Evolutionary conservation across 2,113 vertebrate genomes (phyloP).

Genomic region (Neolamprologus modestus): DNA sequence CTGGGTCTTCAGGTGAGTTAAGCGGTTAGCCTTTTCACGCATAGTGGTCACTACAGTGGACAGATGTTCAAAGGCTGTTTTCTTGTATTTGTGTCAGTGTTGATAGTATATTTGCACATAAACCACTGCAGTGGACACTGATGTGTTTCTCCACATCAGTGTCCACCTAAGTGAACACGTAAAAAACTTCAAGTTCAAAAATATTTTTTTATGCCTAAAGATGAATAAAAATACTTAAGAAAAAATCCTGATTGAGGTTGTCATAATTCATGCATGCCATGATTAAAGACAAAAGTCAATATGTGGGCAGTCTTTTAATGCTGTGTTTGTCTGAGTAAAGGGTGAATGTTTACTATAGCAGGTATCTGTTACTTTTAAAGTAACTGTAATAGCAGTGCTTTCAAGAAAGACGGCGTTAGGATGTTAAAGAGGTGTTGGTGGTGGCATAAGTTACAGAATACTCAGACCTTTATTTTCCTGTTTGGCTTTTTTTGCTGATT

Average conservation of each 20-base stretch:
- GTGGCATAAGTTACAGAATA: neutral
- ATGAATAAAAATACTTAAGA: neutral
- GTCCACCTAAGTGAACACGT: fast-evolving
- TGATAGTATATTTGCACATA: neutral
- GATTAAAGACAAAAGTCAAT: neutral
- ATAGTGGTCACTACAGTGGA: neutral
- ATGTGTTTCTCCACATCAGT: neutral
- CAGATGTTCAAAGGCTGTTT: fast-evolving
- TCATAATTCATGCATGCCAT: neutral
- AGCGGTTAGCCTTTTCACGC: fast-evolving
- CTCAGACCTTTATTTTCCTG: neutral
- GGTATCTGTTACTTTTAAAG: fast-evolving
- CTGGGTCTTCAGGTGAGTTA: neutral
- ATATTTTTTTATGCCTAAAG: neutral
- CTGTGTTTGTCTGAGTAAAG: neutral
- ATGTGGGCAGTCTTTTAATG: fast-evolving
- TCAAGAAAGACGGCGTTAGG: fast-evolving
- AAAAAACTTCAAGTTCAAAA: neutral
- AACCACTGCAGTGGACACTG: fast-evolving
- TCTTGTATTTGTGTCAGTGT: neutral
- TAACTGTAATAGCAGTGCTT: neutral
- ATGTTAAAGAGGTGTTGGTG: neutral
- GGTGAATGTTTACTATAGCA: neutral
- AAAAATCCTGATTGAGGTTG: neutral
- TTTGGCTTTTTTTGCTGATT: neutral